Conservation (phyloP, 2,888 invertebrate species). For the Eilema caniola region DNA sequence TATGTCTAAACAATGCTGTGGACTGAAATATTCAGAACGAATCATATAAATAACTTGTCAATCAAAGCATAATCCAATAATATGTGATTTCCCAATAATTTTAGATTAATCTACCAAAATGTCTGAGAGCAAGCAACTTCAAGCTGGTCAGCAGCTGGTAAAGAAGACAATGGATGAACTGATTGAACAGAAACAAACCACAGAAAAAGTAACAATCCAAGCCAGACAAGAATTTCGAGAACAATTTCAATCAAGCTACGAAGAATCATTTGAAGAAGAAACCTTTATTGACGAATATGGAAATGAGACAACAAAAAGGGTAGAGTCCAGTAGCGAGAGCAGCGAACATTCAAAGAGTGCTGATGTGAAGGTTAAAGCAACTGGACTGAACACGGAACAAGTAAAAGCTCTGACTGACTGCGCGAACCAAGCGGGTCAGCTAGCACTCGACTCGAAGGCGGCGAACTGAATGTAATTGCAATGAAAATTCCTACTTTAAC, state of each 20-base stretch:
- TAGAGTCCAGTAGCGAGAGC: slow-evolving; percentile 83
- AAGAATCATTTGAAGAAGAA: slow-evolving; percentile 84
- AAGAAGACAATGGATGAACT: slow-evolving; percentile 83
- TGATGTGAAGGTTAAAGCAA: slow-evolving; percentile 82
- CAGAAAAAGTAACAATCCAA: slow-evolving; percentile 78
- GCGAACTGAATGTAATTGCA: slow-evolving; percentile 79
- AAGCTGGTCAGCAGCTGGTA: slow-evolving; percentile 81
- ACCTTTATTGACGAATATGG: slow-evolving; percentile 80
- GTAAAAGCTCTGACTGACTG: slow-evolving; percentile 82
- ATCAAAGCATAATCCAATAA: slow-evolving; percentile 24
- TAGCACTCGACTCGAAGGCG: slow-evolving; percentile 81
- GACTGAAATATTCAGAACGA: slow-evolving; percentile 15
- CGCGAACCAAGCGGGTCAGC: slow-evolving; percentile 82
- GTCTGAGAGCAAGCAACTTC: slow-evolving; percentile 77
- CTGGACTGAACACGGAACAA: slow-evolving; percentile 80
- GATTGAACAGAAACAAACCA: slow-evolving; percentile 75
- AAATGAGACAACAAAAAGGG: slow-evolving; percentile 79
- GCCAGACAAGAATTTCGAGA: slow-evolving; percentile 84
- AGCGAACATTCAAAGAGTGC: slow-evolving; percentile 83
- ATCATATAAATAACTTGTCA: slow-evolving; percentile 9
- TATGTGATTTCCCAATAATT: slow-evolving; percentile 51
- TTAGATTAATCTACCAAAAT: slow-evolving; percentile 65
- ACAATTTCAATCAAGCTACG: slow-evolving; percentile 80
- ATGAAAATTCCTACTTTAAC: slow-evolving; percentile 38
- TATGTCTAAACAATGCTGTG: slow-evolving; percentile 22